These are phyloP conservation scores for Eumerus sabulonum DNA, from an alignment of 2,888 invertebrate genomes.

Conservation along the genomic window DNA sequence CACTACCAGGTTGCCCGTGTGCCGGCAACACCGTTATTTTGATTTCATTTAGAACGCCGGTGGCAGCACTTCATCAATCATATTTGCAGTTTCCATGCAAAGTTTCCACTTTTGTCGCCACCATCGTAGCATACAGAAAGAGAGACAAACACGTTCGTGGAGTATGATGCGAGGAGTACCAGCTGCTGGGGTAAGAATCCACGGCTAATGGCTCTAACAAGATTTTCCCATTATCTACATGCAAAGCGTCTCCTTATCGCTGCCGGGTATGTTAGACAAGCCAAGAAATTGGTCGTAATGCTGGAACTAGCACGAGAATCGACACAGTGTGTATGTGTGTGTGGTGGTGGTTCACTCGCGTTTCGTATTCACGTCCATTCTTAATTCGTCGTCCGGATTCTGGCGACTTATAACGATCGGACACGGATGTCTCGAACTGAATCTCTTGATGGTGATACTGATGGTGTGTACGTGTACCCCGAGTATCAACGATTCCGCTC, in stretches of 20 bases:
- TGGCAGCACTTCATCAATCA: constrained; percentile 47
- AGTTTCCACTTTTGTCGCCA: constrained; percentile 57
- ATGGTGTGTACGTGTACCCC: constrained; percentile 4
- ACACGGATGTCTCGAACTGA: constrained; percentile 24
- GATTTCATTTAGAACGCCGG: constrained; percentile 17
- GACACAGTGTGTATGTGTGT: constrained; percentile 8
- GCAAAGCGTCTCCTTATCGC: constrained; percentile 65
- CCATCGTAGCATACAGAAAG: constrained; percentile 12
- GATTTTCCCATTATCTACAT: constrained; percentile 68
- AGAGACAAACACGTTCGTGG: constrained; percentile 3
- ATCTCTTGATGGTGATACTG: constrained; percentile 30
- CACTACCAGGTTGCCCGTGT: not conserved
- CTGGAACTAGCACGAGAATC: constrained; percentile 3
- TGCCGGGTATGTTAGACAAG: constrained; percentile 67
- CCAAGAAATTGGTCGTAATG: constrained; percentile 50
- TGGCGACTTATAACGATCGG: constrained; percentile 55
- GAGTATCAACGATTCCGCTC: too few species aligned
- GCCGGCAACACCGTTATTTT: constrained; percentile 11
- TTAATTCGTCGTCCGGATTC: constrained; percentile 47
- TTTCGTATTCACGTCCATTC: too few species aligned
- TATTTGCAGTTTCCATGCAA: constrained; percentile 21
- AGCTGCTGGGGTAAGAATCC: constrained; percentile 11
- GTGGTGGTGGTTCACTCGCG: not conserved
- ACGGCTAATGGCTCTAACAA: constrained; percentile 63
- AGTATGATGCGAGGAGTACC: not conserved